Base-by-base conservation (phyloP, 2,113 vertebrate genomes). In the Phaethon lepturus region DNA sequence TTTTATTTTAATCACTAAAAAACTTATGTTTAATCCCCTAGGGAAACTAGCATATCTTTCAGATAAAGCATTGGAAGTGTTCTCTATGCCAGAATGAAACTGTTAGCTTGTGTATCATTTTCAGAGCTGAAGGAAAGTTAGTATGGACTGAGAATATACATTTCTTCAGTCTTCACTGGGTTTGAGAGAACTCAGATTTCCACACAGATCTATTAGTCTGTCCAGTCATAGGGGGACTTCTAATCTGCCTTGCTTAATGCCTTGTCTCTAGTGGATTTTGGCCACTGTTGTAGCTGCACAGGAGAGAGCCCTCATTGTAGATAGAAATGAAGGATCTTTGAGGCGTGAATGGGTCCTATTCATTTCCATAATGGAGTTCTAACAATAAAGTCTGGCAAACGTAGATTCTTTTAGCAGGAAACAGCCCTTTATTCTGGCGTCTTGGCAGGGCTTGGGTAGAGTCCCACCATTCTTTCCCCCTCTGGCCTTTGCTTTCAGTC, bases 361-460 rank as follows among this genome's bases (percentile, higher is more conserved):
- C 90, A 95, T 94, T 95, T 95, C 74, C 88, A 63, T 81, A 78
- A 93, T 85, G 69, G 67, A 91, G n/a, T 93, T 91, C 68, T 94
- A 95, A 96, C 94, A 97, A 75, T 86, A 59, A 95, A 92, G 72
- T 78, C 76, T 95, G 91, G 83, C 88, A 95, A 94, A 68, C 15
- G 6, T 19, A 63, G 90, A 35, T 63, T 80, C 47, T 91, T 93
- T 88, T 95, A 95, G 88, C 76, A 93, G 94, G 86, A 96, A 92
- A 72, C 86, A 83, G 75, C 59, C 60, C 76, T 93, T 95, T 71
- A 74, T 97, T 96, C 90, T 84, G 72, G 79, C 38, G 1, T 96
- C 83, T 95, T 95, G 96, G 79, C 94, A 93, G 90, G 68, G 7
- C 63, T 97, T 97, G 97, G 95, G 79, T 95, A 81, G 92, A 93